These are phyloP conservation scores for Disparrhopalites patrizii DNA, from an alignment of 2,888 invertebrate genomes.

Conservation along the genomic window DNA sequence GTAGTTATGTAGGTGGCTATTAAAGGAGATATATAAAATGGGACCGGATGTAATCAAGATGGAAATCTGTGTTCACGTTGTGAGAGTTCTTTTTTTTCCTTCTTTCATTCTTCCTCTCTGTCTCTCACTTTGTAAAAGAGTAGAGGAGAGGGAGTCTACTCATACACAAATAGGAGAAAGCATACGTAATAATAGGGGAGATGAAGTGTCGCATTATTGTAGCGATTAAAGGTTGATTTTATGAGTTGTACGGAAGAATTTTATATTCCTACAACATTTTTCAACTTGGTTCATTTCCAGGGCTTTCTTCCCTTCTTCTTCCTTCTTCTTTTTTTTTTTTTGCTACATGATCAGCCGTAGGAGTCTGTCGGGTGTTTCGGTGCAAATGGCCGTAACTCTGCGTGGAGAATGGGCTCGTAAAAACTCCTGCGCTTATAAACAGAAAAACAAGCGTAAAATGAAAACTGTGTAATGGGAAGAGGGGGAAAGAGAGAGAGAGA, in stretches of 20 bases:
- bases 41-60: slow-evolving; percentile 31
- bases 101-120: no score
- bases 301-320: no score
- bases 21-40: slow-evolving; percentile 25
- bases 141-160: no score
- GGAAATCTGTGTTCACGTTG: slow-evolving; percentile 32
- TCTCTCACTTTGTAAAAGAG: no score
- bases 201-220: slow-evolving; percentile 34
- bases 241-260: slow-evolving; percentile 28
- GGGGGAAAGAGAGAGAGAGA: no score
- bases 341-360: slow-evolving; percentile 30
- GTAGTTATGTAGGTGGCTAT: background rate
- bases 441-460: slow-evolving; percentile 41
- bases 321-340: no score
- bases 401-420: slow-evolving; percentile 40
- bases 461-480: slow-evolving; percentile 28
- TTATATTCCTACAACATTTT: slow-evolving; percentile 34
- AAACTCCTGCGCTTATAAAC: slow-evolving; percentile 37
- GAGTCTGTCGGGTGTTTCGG: slow-evolving; percentile 23
- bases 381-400: slow-evolving; percentile 36
- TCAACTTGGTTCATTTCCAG: slow-evolving; percentile 30
- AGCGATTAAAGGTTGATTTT: slow-evolving; percentile 35
- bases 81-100: no score
- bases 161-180: no score
- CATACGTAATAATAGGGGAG: no score